Conservation (phyloP, 1,140 invertebrate genomes). For the Drosophila parabipectinata region DNA sequence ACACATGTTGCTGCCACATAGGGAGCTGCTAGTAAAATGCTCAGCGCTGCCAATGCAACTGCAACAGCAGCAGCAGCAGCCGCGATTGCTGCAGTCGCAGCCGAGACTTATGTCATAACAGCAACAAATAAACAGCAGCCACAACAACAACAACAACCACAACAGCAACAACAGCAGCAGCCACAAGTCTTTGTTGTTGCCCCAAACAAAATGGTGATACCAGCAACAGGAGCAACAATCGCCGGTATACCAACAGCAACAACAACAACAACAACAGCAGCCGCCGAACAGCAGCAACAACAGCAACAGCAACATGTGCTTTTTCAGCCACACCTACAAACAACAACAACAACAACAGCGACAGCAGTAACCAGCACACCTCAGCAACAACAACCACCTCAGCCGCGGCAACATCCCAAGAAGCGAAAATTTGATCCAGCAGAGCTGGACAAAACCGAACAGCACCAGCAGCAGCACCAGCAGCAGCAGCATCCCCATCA, state of each 20-base stretch:
- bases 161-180: conserved; percentile 63
- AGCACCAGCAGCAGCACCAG: conserved; percentile 55
- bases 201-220: conserved; percentile 81
- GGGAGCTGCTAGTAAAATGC: conserved; percentile 56
- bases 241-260: conserved; percentile 71
- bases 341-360: conserved; percentile 55
- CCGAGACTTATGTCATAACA: conserved; percentile 81
- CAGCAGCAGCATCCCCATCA: conserved; percentile 35
- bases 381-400: conserved; percentile 79
- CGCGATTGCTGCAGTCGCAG: conserved; percentile 55
- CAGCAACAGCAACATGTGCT: conserved; percentile 68
- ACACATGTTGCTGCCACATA: conserved; percentile 74
- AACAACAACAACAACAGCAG: conserved; percentile 67
- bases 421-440: conserved; percentile 94
- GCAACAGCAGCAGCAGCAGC: conserved; percentile 54
- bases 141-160: conserved; percentile 49
- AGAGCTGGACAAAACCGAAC: conserved; percentile 89
- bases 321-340: conserved; percentile 73
- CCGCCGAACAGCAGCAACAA: conserved; percentile 34
- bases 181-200: conserved; percentile 67
- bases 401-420: conserved; percentile 91
- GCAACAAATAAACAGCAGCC: conserved; percentile 56
- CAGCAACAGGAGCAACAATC: conserved; percentile 69
- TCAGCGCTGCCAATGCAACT: conserved; percentile 75
- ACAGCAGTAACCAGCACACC: conserved; percentile 68